Evolutionary conservation across 2,888 invertebrate species (phyloP), one percentile per base, ranked within the genome.

Genomic region (Lasioglossum leucozonium): DNA sequence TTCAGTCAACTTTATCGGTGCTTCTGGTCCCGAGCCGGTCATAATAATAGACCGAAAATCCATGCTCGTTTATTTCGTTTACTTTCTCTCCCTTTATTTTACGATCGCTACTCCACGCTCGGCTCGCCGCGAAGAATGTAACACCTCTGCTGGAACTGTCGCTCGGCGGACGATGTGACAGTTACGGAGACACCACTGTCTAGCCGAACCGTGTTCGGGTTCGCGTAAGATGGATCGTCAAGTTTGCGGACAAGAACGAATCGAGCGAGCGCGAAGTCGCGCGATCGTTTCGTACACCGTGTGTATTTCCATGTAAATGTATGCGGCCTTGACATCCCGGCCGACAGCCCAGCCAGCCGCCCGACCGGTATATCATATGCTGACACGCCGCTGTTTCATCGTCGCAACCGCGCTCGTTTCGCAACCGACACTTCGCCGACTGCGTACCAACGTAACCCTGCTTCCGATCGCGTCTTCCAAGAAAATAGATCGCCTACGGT

Each of bases 321-420:
- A 92, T 90, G 88, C 92, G 92, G 90, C 92, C 92, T 92, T 92
- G 92, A 93, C 92, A 92, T 92, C 92, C 79, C 90, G 87, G 88
- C 86, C 84, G 81, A 85, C 77, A 80, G 88, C 77, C 79, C 71
- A 47, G 72, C 78, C 62, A 71, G 72, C 73, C 87, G 58, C 77
- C 80, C 83, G 82, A 83, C 85, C 83, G 87, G 85, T 89, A 85
- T 87, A 88, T 90, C 89, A 82, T 88, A 82, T 72, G 81, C 85
- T 84, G 86, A 89, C 87, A 86, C 81, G 67, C 73, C 77, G 82
- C 77, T 82, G 84, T 87, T 90, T 82, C 87, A 84, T 86, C 87
- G 87, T 82, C 83, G 81, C 81, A 73, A 84, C 62, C 75, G 74
- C 69, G 74, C 58, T 47, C 65, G 83, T 90, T 90, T 90, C 85